Evolutionary conservation across 2,888 invertebrate genomes (phyloP), one percentile per base, ranked within the genome.

Genomic region (Helleia helle): DNA sequence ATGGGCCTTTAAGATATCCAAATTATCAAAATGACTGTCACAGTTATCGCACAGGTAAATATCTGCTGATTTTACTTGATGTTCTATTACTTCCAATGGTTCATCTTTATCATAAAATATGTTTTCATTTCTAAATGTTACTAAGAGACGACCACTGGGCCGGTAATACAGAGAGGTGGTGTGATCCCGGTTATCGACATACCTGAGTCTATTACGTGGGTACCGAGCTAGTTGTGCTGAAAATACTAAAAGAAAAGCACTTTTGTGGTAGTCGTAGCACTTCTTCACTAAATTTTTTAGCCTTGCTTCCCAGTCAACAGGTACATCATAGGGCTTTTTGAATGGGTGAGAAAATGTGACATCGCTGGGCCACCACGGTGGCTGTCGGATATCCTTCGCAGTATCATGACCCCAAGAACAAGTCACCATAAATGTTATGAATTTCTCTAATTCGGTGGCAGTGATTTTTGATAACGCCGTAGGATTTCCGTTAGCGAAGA

Each of bases 41-140:
- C 92, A 92, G 60, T 88, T 89, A 60, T 92, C 92, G 70, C 92
- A 92, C 36, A 92, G 75, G 68, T 91, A 92, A 56, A 92, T 91
- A 59, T 92, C 91, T 48, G 88, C 75, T 46, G 89, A 81, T 56
- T 88, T 88, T 27, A 87, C 75, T 64, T 86, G 86, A 46, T 80
- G 73, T 49, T 87, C 80, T 24, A 80, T 62, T 30, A 65, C 42
- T 51, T 83, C 73, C 42, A 72, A 70, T 4, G 75, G 26, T 38
- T 47, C 46, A 27, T 54, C 57, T 34, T 43, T 43, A 17, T 80
- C 79, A 65, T 87, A 75, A 61, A 88, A 88, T 76, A 91, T 86
- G 60, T 92, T 91, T 61, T 91, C 91, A 74, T 92, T 92, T 36
- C 92, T 87, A 71, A 92, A 92, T 47, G 92, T 92, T 12, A 92